Conservation (phyloP, 2,888 invertebrate genomes). For the Keiferia lycopersicella region DNA sequence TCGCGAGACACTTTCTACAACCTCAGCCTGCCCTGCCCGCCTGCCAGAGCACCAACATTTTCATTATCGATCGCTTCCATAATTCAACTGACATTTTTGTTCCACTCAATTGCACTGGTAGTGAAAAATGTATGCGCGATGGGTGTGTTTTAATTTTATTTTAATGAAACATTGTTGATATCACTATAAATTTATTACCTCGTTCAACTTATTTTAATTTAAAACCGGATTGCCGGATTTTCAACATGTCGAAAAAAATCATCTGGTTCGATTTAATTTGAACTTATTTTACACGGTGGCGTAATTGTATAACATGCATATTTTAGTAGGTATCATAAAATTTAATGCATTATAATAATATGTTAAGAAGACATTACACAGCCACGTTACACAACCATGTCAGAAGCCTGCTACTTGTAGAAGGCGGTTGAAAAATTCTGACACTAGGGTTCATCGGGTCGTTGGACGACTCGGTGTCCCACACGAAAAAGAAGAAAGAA, state of each 20-base stretch:
- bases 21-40: background rate
- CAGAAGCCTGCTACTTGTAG: no score
- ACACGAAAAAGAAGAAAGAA: no score
- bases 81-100: slow-evolving; percentile 78
- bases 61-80: slow-evolving; percentile 78
- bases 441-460: no score
- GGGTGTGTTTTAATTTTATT: slow-evolving; percentile 26
- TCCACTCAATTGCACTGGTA: slow-evolving; percentile 64
- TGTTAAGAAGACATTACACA: slow-evolving; percentile 16
- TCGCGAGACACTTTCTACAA: slow-evolving; percentile 74
- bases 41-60: slow-evolving; percentile 64
- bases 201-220: slow-evolving; percentile 16
- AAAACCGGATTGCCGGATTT: slow-evolving; percentile 7
- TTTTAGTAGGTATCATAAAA: slow-evolving; percentile 4
- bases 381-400: no score
- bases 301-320: slow-evolving; percentile 3
- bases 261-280: slow-evolving; percentile 4
- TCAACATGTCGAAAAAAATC: background rate
- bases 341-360: background rate
- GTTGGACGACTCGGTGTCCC: no score
- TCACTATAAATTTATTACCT: slow-evolving; percentile 20
- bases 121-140: slow-evolving; percentile 28
- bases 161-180: slow-evolving; percentile 25
- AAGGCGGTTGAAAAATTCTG: no score
- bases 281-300: background rate